These are phyloP conservation scores for Ophiodon elongatus DNA, from an alignment of 2,113 vertebrate species.

Conservation along the genomic window DNA sequence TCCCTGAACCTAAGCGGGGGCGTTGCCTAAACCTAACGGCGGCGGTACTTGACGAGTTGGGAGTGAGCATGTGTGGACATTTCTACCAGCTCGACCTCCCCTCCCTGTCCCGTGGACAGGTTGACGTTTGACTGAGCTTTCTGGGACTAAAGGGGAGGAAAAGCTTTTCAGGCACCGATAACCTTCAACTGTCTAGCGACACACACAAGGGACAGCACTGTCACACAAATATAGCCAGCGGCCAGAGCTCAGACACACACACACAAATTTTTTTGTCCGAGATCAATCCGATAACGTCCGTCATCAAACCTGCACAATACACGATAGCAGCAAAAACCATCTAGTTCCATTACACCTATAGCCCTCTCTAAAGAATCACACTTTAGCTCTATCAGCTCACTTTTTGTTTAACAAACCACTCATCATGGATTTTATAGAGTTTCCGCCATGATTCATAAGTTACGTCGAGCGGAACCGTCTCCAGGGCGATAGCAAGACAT, in stretches of 20 bases:
- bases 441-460: slow-evolving; percentile 27
- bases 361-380: background rate
- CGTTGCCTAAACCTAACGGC: background rate
- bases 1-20: no score
- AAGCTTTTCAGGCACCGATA: slow-evolving; percentile 58
- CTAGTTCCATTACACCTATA: background rate
- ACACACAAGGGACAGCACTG: background rate
- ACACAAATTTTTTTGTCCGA: background rate
- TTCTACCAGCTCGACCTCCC: slow-evolving; percentile 22
- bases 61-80: background rate
- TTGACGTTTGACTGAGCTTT: slow-evolving; percentile 32
- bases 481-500: slow-evolving; percentile 6
- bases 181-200: slow-evolving; percentile 60
- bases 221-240: slow-evolving; percentile 25
- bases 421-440: background rate
- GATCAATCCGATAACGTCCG: slow-evolving; percentile 36
- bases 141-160: slow-evolving; percentile 11
- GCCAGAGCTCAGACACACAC: slow-evolving; percentile 5
- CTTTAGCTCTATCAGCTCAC: slow-evolving; percentile 25
- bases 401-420: slow-evolving; percentile 33
- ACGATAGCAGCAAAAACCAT: background rate
- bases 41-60: no score
- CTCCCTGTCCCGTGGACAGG: slow-evolving; percentile 12
- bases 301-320: background rate
- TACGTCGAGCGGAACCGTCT: slow-evolving; percentile 11